These are phyloP conservation scores for Poeciliopsis presidionis DNA, from an alignment of 2,797 vertebrate genomes.

Conservation along the genomic window DNA sequence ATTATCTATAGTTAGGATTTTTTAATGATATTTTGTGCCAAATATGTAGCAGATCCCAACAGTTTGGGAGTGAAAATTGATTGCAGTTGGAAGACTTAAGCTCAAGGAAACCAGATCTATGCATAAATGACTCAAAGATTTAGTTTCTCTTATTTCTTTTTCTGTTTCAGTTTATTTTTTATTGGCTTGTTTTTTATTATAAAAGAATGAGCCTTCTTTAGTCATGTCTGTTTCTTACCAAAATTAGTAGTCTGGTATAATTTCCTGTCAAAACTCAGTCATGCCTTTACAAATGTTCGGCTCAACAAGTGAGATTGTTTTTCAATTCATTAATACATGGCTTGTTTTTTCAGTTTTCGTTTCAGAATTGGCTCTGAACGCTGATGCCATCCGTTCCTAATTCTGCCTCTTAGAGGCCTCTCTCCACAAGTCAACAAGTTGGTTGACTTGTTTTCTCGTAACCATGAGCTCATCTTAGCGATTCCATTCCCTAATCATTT, in stretches of 20 bases:
- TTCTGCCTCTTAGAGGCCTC: not conserved
- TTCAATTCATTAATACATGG: slow-evolving; percentile 40
- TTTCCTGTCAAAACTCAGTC: slow-evolving; percentile 38
- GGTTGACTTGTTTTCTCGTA: slow-evolving; percentile 22
- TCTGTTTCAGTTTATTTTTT: not conserved
- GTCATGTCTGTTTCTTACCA: slow-evolving; percentile 30
- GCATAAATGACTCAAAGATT: not conserved
- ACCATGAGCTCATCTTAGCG: slow-evolving; percentile 37
- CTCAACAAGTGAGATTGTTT: slow-evolving; percentile 42
- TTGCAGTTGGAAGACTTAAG: too few species aligned
- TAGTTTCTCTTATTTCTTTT: not conserved
- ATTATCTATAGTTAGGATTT: too few species aligned
- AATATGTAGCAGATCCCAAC: too few species aligned
- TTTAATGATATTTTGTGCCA: too few species aligned
- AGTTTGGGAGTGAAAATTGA: too few species aligned
- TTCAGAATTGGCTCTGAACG: not conserved
- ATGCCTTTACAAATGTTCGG: slow-evolving; percentile 26
- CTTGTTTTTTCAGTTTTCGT: not conserved
- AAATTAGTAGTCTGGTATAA: slow-evolving; percentile 30
- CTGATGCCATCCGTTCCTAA: slow-evolving; percentile 6
- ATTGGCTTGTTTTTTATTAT: slow-evolving; percentile 4
- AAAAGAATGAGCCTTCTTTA: slow-evolving; percentile 17
- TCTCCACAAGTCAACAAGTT: not conserved
- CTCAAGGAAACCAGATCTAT: not conserved
- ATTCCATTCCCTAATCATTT: slow-evolving; percentile 13